Base-by-base conservation (phyloP, 2,888 invertebrate genomes). In the Operophtera brumata region DNA sequence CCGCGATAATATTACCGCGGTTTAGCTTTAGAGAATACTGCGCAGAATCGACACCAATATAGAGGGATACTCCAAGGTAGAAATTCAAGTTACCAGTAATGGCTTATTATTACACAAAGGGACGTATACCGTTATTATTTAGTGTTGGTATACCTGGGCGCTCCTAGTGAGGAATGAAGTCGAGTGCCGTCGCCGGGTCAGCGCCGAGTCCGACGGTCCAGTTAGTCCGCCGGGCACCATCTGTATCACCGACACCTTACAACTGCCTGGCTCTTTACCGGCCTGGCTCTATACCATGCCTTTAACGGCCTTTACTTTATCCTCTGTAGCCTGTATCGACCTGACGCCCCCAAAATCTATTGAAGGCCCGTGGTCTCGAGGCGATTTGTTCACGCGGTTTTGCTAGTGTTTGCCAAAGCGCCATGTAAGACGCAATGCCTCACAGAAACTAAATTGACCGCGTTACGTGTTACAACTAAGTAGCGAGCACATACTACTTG, bases 141-240 rank as follows among this genome's bases (percentile, higher is more conserved):
- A 25, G 66, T 67, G 68, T 66, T 68, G 62, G 54, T 67, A 69
- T 92, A 92, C 92, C 92, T 92, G 92, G 78, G 90, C 91, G 89
- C 88, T 92, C 86, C 91, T 88, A 78, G 90, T 91, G 86, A 93
- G 91, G 89, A 93, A 91, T 80, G 93, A 93, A 80, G 94, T 94
- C 89, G 94, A 94, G 92, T 94, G 94, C 70, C 94, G 92, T 78
- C 94, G 92, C 82, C 93, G 92, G 73, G 94, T 94, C 85, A 94
- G 92, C 84, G 93, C 93, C 79, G 93, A 84, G 78, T 91, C 86
- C 62, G 66, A 64, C 52, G 75, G 75, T 42, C 41, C 48, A 11
- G 47, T 39, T 5, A 9, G 30, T 37, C 30, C 76, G 68, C 76
- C 74, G 64, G 71, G 73, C 85, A 76, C 82, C 87, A 86, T 80